Base-by-base conservation (phyloP, 1,140 invertebrate species). In the Dolichoris vasculosae region DNA sequence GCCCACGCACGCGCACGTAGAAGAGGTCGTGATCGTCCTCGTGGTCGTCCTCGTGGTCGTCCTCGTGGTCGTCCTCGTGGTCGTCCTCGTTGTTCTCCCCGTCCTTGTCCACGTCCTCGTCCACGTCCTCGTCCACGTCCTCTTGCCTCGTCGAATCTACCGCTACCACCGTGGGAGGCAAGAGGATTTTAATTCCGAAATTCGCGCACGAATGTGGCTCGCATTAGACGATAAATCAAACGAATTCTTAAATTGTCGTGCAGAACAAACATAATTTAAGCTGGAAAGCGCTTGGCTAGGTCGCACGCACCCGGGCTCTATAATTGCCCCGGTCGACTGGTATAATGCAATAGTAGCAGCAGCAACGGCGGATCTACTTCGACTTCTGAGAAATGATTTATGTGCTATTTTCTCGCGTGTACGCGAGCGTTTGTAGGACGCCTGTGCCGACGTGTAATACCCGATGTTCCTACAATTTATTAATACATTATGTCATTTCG, bases 371-470 rank as follows among this genome's bases (percentile, higher is more conserved):
- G 17, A 2, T 43, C 46, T 2, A 15, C 32, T 71, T 17, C 64
- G 23, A 30, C 40, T 84, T 84, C 82, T 67, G n/a, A 40, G 76
- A 84, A 79, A 79, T 79, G 76, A 84, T 84, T 79, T 71, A 79
- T 59, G 63, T 55, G 40, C 64, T 40, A 78, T 55, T 84, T 84
- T 79, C 75, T 78, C 82, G 73, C 32, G 40, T 51, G 51, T 55
- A 32, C 2, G 35, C 30, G 32, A 55, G 76, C 76, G 51, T 26
- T 30, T 51, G 76, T 48, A 8, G 26, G 38, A 13, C 11, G 43
- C 26, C 40, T 35, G 43, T 20, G 30, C 13, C 11, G 38, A 11
- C 40, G 23, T 64, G 3, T n/a, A 23, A 67, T 48, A 69, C 8
- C 2, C 20, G 17, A 82, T 71, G 30, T 38, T 13, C n/a, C 55